Evolutionary conservation across 2,888 invertebrate species (phyloP), one percentile per base, ranked within the genome.

Genomic region (Xanthorhoe spadicearia): DNA sequence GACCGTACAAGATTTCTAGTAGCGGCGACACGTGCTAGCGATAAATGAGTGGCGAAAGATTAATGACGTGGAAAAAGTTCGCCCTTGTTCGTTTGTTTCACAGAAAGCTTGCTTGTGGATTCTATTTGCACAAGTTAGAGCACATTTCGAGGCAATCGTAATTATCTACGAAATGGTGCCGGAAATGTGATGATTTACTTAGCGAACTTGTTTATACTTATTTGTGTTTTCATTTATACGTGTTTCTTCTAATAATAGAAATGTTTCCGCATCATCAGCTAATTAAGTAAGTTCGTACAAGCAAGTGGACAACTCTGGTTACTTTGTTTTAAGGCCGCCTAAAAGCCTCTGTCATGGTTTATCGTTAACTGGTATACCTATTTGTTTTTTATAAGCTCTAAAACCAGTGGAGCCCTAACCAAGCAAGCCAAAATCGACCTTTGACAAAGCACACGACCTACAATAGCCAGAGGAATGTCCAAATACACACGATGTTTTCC

Each of bases 41-140:
- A 84, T 83, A 82, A 84, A 83, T 83, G 81, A 86, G 80, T 77
- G 74, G 78, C 72, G 74, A 79, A 82, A 84, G 82, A 86, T 87
- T 85, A 87, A 86, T 86, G 85, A 83, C 72, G 74, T 75, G 77
- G 80, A 84, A 85, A 83, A 83, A 82, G 74, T 83, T 82, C 69
- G 74, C 73, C 72, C 74, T 75, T 74, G 72, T 79, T 77, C 72
- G 72, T 74, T 77, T 83, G 79, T 79, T 81, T 73, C 76, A 77
- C 59, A 62, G 71, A 69, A 65, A 70, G n/a, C n/a, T n/a, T n/a
- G 63, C 69, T 65, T 74, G 68, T 74, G 62, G 66, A 75, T 77
- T 81, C 62, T 78, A 75, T 80, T 77, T 76, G 76, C 69, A 77
- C 74, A 77, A 83, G 64, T 80, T 79, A 64, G 60, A 64, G 64